These are phyloP conservation scores for Nothobranchius furzeri DNA, from an alignment of 2,113 vertebrate genomes.

Conservation along the genomic window DNA sequence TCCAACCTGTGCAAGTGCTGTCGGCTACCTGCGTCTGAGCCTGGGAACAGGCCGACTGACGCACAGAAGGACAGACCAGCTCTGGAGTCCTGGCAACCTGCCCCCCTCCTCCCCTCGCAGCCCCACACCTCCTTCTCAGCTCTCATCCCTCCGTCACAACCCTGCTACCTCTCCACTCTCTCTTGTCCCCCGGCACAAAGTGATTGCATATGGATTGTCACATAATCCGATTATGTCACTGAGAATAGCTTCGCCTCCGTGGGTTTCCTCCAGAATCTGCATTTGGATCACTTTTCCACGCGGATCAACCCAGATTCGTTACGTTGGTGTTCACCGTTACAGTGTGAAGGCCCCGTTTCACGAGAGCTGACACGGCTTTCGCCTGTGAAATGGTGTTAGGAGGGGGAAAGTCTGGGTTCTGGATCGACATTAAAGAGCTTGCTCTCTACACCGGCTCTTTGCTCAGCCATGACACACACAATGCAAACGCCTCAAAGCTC, in stretches of 20 bases:
- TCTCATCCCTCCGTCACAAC: constrained; percentile 48
- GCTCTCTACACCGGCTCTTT: constrained; percentile 40
- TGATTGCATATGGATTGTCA: constrained; percentile 60
- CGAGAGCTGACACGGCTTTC: constrained; percentile 44
- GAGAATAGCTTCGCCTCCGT: constrained; percentile 53
- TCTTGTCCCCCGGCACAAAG: constrained; percentile 58
- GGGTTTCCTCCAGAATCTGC: constrained; percentile 36
- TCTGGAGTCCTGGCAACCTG: constrained; percentile 74
- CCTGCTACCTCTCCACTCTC: constrained; percentile 47
- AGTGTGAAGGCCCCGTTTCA: constrained; percentile 36
- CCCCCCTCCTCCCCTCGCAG: constrained; percentile 35
- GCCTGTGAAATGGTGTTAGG: constrained; percentile 57
- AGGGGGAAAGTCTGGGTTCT: constrained; percentile 54
- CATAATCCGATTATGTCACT: constrained; percentile 64
- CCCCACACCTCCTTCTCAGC: constrained; percentile 54
- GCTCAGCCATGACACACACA: constrained; percentile 51
- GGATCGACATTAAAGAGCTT: constrained; percentile 61
- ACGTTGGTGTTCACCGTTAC: constrained; percentile 21
- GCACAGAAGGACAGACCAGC: constrained; percentile 76
- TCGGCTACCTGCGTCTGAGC: constrained; percentile 68
- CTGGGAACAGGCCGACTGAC: constrained; percentile 80
- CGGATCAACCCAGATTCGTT: constrained; percentile 30
- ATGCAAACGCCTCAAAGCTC: constrained; percentile 48
- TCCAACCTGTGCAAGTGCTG: constrained; percentile 62
- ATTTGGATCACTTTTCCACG: constrained; percentile 38